Evolutionary conservation across 2,888 invertebrate species (phyloP).

Genomic region (Eledona agricola): DNA sequence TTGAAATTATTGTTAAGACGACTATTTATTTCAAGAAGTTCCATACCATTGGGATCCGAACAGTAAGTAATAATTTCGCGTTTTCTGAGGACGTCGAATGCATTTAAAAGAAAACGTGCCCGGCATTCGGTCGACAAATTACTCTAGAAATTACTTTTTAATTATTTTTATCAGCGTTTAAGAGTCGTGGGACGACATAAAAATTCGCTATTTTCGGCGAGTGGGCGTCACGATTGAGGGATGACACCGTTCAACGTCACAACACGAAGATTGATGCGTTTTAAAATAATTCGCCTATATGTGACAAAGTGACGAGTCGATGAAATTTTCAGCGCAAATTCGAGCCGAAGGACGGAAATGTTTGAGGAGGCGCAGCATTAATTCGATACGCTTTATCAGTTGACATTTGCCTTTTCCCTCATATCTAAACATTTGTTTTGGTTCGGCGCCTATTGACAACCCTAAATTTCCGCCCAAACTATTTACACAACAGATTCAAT

Average conservation of each 20-base stretch:
- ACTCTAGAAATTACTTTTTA: not conserved
- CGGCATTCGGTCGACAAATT: not conserved
- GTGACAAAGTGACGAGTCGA: constrained; percentile 23
- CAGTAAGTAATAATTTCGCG: constrained; percentile 1
- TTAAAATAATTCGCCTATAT: constrained; percentile 11
- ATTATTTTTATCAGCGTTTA: not conserved
- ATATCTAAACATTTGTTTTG: not conserved
- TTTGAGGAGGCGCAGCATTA: too few relatives aligned
- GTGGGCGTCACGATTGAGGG: constrained; percentile 24
- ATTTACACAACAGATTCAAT: constrained; percentile 25
- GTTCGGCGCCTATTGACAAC: constrained; percentile 1
- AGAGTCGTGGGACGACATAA: constrained; percentile 4
- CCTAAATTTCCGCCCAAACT: constrained; percentile 6
- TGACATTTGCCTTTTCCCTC: constrained; percentile 15
- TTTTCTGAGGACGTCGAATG: not conserved
- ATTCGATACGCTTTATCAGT: constrained; percentile 16
- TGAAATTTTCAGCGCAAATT: constrained; percentile 24
- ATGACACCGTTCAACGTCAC: constrained; percentile 23
- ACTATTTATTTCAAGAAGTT: too few relatives aligned
- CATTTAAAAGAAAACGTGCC: constrained; percentile 2
- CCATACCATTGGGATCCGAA: constrained; percentile 1
- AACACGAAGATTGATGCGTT: constrained; percentile 24
- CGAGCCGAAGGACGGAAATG: too few relatives aligned
- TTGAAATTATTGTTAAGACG: too few relatives aligned
- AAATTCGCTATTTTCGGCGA: constrained; percentile 3